A percentile compares a stretch with the other conserved stretches of the same genome.
These are phyloP conservation scores for Grantiella picta DNA, from an alignment of 2,113 vertebrate genomes.

Conservation along the genomic window DNA sequence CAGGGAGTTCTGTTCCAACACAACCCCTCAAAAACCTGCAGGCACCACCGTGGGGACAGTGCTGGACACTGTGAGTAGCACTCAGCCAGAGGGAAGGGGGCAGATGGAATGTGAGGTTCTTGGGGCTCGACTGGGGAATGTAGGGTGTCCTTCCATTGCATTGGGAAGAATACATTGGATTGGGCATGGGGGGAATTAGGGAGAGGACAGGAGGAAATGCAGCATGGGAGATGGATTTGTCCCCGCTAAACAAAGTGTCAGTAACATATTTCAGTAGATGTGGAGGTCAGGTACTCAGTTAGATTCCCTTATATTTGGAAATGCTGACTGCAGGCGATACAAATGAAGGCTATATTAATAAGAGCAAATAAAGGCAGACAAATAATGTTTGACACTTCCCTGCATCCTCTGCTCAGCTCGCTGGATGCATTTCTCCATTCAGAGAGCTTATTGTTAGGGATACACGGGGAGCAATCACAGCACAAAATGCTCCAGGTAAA, in stretches of 20 bases:
- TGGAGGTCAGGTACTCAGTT: background rate
- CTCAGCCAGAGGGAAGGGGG: background rate
- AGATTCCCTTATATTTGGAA: background rate
- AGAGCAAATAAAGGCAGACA: background rate
- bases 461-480: background rate
- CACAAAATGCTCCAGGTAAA: constrained; percentile 37
- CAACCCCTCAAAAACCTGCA: background rate
- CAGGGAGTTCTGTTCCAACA: background rate
- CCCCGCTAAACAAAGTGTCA: background rate
- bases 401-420: constrained; percentile 10
- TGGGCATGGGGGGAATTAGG: background rate
- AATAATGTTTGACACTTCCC: constrained; percentile 43
- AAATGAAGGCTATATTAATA: constrained; percentile 1
- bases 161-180: rapidly evolving
- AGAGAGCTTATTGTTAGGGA: background rate
- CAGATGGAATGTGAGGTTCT: background rate
- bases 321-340: background rate
- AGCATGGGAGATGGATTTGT: background rate
- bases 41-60: background rate
- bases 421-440: rapidly evolving
- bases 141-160: rapidly evolving
- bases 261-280: background rate
- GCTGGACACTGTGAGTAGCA: rapidly evolving
- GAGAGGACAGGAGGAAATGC: background rate
- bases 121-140: rapidly evolving